phyloP scores from a whole-genome alignment of 2,113 vertebrate genomes.

The Pardalotus punctatus region DNA sequence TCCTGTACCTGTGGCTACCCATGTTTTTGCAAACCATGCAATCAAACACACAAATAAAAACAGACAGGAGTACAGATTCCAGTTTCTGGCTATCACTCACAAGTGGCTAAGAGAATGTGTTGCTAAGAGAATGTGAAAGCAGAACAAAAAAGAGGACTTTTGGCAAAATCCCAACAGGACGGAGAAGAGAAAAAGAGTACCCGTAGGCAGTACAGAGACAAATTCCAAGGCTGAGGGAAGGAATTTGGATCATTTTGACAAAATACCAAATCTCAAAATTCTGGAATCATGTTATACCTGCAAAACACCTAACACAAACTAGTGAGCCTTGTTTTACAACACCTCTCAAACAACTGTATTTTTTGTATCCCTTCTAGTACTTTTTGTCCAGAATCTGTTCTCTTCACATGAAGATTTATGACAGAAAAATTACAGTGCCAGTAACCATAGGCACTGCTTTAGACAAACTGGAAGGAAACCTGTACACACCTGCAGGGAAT shows the following conservation, averaged over 20 bases:
- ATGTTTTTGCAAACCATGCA: background rate
- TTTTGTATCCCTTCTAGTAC: background rate
- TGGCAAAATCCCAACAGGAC: conserved; percentile 1
- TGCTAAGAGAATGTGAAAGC: conserved; percentile 48
- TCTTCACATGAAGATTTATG: background rate
- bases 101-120: background rate
- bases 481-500: background rate
- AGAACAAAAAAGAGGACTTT: conserved; percentile 29
- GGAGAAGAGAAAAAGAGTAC: background rate
- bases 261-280: background rate
- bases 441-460: background rate
- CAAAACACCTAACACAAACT: background rate
- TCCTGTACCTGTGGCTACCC: background rate
- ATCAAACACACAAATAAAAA: background rate
- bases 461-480: background rate
- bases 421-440: background rate
- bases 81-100: conserved; percentile 8
- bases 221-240: background rate
- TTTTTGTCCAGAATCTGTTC: background rate
- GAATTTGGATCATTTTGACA: background rate
- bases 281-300: background rate
- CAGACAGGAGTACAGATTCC: background rate
- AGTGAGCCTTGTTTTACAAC: background rate
- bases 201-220: background rate
- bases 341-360: background rate